Percentiles rank a stretch among this genome's conserved stretches.
These are phyloP conservation scores for Venustoraphidia nigricollis DNA, from an alignment of 2,888 invertebrate species.

Conservation along the genomic window DNA sequence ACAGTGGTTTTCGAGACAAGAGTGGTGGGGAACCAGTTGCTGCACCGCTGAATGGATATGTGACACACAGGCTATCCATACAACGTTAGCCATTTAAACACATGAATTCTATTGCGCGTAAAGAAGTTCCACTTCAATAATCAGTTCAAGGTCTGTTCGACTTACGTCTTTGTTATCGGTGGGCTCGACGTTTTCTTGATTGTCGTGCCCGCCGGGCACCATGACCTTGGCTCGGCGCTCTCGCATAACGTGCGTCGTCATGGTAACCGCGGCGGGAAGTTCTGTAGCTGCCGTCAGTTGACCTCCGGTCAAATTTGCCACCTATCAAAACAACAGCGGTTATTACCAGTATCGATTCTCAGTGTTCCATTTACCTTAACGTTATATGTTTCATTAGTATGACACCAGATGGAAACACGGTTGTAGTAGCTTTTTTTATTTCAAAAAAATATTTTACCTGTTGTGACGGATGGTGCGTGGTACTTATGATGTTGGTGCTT, in stretches of 20 bases:
- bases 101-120: no score
- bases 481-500: constrained; percentile 20
- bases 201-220: constrained; percentile 26
- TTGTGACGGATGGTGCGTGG: constrained; percentile 20
- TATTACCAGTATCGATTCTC: no score
- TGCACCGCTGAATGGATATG: no score
- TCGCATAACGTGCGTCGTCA: constrained; percentile 8
- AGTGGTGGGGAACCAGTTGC: no score
- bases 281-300: constrained; percentile 9
- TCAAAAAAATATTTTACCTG: neutral
- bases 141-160: constrained; percentile 17
- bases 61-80: no score
- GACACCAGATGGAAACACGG: no score
- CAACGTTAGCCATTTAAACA: neutral
- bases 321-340: constrained; percentile 1
- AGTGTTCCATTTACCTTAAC: no score
- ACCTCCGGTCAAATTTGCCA: constrained; percentile 7
- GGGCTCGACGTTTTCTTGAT: constrained; percentile 54
- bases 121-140: neutral
- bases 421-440: no score
- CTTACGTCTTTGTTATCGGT: constrained; percentile 41
- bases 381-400: no score
- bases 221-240: neutral
- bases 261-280: constrained; percentile 17
- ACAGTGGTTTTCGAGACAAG: no score